Evolutionary conservation across 2,113 vertebrate species (phyloP).

Genomic region (Corapipo altera): DNA sequence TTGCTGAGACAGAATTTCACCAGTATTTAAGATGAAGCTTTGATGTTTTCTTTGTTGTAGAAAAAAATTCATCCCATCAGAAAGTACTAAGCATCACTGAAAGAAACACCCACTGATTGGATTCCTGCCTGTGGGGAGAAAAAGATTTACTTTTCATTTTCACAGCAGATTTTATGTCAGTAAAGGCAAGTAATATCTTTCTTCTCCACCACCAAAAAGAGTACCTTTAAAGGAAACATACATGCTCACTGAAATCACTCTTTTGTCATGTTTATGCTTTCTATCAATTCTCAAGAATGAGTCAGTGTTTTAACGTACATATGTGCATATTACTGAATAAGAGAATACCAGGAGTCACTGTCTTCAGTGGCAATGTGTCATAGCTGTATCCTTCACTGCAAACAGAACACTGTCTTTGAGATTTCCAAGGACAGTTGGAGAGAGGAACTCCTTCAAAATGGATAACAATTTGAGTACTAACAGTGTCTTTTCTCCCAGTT

Average conservation of each 20-base stretch:
- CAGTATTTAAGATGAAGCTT: neutral
- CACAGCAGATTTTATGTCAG: neutral
- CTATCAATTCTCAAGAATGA: neutral
- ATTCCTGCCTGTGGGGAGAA: neutral
- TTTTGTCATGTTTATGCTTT: neutral
- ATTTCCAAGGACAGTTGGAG: neutral
- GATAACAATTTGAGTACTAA: neutral
- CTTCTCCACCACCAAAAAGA: neutral
- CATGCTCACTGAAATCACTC: neutral
- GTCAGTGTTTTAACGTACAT: neutral
- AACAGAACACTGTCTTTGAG: neutral
- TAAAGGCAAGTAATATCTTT: neutral
- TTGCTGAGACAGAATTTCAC: neutral
- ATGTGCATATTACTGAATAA: neutral
- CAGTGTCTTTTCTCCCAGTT: neutral
- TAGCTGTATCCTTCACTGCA: neutral
- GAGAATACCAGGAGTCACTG: rapidly evolving
- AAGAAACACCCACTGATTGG: neutral
- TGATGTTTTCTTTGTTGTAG: neutral
- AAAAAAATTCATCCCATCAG: neutral
- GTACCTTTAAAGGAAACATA: neutral
- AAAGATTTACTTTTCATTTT: conserved; percentile 15
- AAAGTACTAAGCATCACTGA: neutral
- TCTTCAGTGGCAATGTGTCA: neutral
- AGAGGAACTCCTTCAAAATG: neutral